phyloP scores from a whole-genome alignment of 2,113 vertebrate genomes.

The human region GRCh38 chr14:34898001-34898500 shows the following conservation, averaged over 20 bases:
- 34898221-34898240: too few relatives aligned
- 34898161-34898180: too few relatives aligned
- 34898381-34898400: not conserved
- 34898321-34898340: constrained; percentile 41
- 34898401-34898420: not conserved
- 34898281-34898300: constrained; percentile 43
- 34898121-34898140: too few relatives aligned
- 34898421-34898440: not conserved
- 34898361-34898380: not conserved
- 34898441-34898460: constrained; percentile 32
- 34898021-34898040: not conserved
- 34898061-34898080: too few relatives aligned
- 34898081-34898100: too few relatives aligned
- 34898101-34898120: not conserved
- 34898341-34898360: not conserved
- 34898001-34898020: not conserved
- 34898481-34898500: not conserved
- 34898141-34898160: too few relatives aligned
- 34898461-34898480: constrained; percentile 12
- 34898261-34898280: not conserved
- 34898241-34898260: too few relatives aligned
- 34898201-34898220: too few relatives aligned
- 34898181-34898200: too few relatives aligned
- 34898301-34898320: not conserved
- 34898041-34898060: not conserved